Percentiles rank a stretch among this genome's conserved stretches.
These are phyloP conservation scores for Sphenopsis melanotis DNA, from an alignment of 2,797 vertebrate species.

Conservation along the genomic window DNA sequence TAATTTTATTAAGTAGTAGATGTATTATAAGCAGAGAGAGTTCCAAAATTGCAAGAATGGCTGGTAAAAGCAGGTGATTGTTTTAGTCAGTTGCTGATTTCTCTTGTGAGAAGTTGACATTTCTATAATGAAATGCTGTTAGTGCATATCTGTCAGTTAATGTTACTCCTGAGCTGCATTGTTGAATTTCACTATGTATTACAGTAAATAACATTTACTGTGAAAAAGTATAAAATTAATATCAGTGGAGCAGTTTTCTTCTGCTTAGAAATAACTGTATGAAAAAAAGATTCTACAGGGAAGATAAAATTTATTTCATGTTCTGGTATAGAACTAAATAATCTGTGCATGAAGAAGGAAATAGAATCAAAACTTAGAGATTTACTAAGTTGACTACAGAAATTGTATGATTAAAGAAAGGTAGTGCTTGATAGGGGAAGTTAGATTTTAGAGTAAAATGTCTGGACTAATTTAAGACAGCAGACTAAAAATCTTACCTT, in stretches of 20 bases:
- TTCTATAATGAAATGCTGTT: conserved; percentile 32
- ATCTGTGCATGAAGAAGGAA: not conserved
- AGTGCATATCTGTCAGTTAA: conserved; percentile 27
- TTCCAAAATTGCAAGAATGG: not conserved
- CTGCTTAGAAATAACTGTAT: conserved; percentile 3
- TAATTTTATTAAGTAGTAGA: not conserved
- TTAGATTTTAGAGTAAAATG: not conserved
- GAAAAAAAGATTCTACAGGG: not conserved
- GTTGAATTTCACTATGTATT: conserved; percentile 38
- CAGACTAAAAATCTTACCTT: not conserved
- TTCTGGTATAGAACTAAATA: not conserved
- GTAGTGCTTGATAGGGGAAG: not conserved
- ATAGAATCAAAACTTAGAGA: not conserved
- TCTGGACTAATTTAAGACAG: not conserved
- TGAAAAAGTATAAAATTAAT: conserved; percentile 35
- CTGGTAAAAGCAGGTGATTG: not conserved
- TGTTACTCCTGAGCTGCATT: not conserved
- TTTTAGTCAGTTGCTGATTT: not conserved
- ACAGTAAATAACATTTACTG: conserved; percentile 49
- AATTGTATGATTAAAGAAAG: not conserved
- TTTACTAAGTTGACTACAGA: not conserved
- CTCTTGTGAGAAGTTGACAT: conserved; percentile 8
- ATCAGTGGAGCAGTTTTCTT: conserved; percentile 36
- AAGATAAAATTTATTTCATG: not conserved
- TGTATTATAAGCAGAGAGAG: not conserved